phyloP scores from a whole-genome alignment of 2,797 vertebrate genomes.

The Margarornis squamiger region DNA sequence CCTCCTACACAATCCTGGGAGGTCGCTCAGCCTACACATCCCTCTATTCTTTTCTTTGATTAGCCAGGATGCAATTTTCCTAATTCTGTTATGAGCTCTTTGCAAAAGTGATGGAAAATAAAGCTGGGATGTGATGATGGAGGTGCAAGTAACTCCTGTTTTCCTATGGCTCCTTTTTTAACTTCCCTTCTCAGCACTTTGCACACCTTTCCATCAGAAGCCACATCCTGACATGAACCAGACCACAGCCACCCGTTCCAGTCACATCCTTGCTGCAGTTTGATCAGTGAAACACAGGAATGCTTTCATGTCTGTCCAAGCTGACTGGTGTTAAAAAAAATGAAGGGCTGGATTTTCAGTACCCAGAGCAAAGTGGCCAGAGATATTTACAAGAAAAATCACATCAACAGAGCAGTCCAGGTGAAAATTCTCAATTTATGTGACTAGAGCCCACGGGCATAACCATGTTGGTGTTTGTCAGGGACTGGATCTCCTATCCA shows the following conservation, averaged over 20 bases:
- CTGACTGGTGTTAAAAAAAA: not conserved
- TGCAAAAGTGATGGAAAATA: not conserved
- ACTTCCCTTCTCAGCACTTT: not conserved
- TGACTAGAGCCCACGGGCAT: not conserved
- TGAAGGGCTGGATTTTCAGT: not conserved
- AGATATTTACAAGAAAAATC: not conserved
- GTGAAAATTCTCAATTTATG: not conserved
- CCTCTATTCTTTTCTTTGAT: not conserved
- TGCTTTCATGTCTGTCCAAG: conserved; percentile 13
- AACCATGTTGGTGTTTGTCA: not conserved
- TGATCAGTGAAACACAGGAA: not conserved
- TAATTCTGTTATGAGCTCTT: not conserved
- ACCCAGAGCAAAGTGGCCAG: not conserved
- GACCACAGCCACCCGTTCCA: accelerated
- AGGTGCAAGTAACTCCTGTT: not conserved
- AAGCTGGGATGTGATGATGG: not conserved
- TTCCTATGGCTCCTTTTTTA: accelerated
- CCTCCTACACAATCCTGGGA: not conserved
- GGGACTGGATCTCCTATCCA: not conserved
- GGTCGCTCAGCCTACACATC: not conserved
- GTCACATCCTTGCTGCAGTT: not conserved
- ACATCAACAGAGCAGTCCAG: not conserved
- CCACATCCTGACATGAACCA: not conserved
- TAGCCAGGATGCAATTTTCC: not conserved
- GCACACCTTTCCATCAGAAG: not conserved